Evolutionary conservation across 1,140 invertebrate genomes (phyloP).

Genomic region (Tribolium madens): DNA sequence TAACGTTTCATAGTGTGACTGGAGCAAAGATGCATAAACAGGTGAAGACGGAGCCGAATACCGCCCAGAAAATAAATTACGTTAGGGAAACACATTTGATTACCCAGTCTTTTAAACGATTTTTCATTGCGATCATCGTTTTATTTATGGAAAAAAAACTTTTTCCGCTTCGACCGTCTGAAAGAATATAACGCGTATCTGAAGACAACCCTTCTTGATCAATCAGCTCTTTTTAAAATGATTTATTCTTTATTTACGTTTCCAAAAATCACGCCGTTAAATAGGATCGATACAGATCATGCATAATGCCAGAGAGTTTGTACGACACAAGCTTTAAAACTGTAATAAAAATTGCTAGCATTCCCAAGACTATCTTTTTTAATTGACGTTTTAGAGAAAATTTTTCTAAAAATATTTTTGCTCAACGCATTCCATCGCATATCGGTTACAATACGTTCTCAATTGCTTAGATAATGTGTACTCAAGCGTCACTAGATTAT

Average conservation of each 20-base stretch:
- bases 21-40: conserved; percentile 22
- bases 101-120: conserved; percentile 15
- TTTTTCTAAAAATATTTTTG: background rate
- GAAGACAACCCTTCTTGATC: conserved; percentile 1
- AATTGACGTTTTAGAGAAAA: conserved; percentile 9
- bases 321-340: background rate
- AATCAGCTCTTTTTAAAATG: conserved; percentile 33
- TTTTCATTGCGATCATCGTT: conserved; percentile 16
- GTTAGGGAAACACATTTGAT: conserved; percentile 20
- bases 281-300: conserved; percentile 22
- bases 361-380: background rate
- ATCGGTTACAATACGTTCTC: background rate
- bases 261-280: conserved; percentile 21
- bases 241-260: conserved; percentile 34
- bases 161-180: background rate
- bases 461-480: conserved; percentile 11
- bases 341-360: background rate
- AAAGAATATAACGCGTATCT: background rate
- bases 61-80: conserved; percentile 20
- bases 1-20: conserved; percentile 25
- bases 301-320: background rate
- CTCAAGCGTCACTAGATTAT: conserved; percentile 39
- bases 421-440: background rate
- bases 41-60: conserved; percentile 11
- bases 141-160: conserved; percentile 27